A percentile compares a stretch with the other conserved stretches of the same genome.
phyloP scores from a whole-genome alignment of 2,797 vertebrate species.

The Tiaroga cobitis region DNA sequence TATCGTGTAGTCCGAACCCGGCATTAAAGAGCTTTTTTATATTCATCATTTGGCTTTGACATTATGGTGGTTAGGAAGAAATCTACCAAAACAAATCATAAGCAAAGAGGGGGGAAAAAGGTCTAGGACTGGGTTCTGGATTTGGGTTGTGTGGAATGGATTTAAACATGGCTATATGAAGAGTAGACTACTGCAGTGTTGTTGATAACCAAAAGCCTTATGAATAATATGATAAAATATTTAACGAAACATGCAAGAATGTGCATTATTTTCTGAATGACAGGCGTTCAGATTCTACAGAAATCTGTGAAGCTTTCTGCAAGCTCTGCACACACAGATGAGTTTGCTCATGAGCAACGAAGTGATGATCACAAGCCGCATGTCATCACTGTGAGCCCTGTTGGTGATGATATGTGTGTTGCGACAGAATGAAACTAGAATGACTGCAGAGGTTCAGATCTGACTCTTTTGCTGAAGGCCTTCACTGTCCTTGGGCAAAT shows the following conservation, averaged over 20 bases:
- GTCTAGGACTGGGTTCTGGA: background rate
- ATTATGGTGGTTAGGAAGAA: background rate
- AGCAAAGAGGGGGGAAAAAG: background rate
- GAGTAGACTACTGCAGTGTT: background rate
- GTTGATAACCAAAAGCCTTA: background rate
- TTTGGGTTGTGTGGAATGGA: background rate
- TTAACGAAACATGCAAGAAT: background rate
- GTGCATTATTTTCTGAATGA: background rate
- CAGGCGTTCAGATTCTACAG: too few relatives aligned
- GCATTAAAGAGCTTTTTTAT: background rate
- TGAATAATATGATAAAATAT: background rate
- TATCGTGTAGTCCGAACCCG: background rate
- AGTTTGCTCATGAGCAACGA: constrained; percentile 31
- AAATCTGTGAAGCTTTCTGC: background rate
- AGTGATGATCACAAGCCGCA: constrained; percentile 31
- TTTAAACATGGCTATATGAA: background rate
- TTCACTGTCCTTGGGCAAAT: constrained; percentile 7
- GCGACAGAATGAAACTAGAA: constrained; percentile 12
- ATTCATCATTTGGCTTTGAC: background rate
- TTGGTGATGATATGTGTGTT: constrained; percentile 11
- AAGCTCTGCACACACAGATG: constrained; percentile 10
- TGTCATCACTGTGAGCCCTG: constrained; percentile 14
- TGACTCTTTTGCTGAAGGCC: constrained; percentile 4
- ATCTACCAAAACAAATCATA: background rate
- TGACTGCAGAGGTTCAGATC: constrained; percentile 14